Evolutionary conservation across 2,113 vertebrate species (phyloP).

Genomic region (Paralichthys olivaceus): DNA sequence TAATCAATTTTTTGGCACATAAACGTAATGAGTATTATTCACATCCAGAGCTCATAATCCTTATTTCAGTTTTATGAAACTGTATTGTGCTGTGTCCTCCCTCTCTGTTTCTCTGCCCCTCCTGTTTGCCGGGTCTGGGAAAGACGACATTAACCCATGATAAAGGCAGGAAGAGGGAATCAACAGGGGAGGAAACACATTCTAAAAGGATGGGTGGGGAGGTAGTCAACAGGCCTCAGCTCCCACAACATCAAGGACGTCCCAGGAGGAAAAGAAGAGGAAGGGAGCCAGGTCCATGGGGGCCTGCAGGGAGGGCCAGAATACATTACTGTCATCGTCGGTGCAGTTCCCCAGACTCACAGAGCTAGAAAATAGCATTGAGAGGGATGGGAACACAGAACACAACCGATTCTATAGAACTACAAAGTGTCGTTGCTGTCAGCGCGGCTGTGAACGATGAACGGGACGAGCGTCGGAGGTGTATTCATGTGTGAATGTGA

Average conservation of each 20-base stretch:
- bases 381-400: constrained; percentile 29
- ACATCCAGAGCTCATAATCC: constrained; percentile 36
- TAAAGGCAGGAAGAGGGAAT: constrained; percentile 56
- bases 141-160: constrained; percentile 65
- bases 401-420: constrained; percentile 41
- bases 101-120: background rate
- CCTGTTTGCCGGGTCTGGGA: constrained; percentile 12
- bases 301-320: constrained; percentile 46
- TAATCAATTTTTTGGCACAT: constrained; percentile 53
- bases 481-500: constrained; percentile 7
- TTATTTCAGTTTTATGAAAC: constrained; percentile 39
- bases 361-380: constrained; percentile 41
- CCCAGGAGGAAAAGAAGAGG: constrained; percentile 57
- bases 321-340: constrained; percentile 72
- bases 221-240: constrained; percentile 65
- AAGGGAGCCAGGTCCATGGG: constrained; percentile 47
- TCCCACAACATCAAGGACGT: constrained; percentile 66
- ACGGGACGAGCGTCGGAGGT: background rate
- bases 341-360: constrained; percentile 53
- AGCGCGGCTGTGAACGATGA: constrained; percentile 42
- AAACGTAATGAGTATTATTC: constrained; percentile 41
- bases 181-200: constrained; percentile 62
- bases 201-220: constrained; percentile 53
- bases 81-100: constrained; percentile 20
- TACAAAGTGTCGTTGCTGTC: constrained; percentile 58